Conservation (phyloP, 2,797 vertebrate species). For the Scleropages formosus region DNA sequence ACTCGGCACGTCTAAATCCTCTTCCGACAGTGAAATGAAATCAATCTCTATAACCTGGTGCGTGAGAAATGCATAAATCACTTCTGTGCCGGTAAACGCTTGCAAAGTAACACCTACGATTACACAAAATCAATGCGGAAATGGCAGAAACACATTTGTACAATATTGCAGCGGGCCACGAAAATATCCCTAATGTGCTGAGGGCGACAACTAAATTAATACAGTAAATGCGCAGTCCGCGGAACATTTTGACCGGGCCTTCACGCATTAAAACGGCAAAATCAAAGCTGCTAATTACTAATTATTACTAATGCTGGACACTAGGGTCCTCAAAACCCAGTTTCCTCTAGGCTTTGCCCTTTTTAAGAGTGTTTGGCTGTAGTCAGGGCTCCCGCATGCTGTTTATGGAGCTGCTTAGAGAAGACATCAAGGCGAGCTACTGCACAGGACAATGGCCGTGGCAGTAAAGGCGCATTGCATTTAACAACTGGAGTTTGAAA, state of each 20-base stretch:
- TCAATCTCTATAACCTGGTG: slow-evolving; percentile 94
- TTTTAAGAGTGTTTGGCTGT: background rate
- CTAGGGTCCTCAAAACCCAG: background rate
- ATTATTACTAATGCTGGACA: background rate
- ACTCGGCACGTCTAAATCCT: slow-evolving; percentile 60
- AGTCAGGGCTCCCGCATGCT: background rate
- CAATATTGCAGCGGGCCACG: slow-evolving; percentile 64
- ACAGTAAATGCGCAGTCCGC: background rate
- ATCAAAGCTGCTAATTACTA: background rate
- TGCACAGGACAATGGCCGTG: background rate
- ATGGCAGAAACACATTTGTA: slow-evolving; percentile 80
- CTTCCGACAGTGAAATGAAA: slow-evolving; percentile 71
- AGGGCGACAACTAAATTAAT: background rate
- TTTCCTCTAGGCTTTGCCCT: background rate
- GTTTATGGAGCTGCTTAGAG: background rate
- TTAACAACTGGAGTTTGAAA: background rate
- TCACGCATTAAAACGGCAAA: background rate
- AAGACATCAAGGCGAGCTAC: background rate
- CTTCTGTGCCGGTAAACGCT: slow-evolving; percentile 81
- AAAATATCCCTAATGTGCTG: slow-evolving; percentile 44
- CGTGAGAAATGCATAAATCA: slow-evolving; percentile 86
- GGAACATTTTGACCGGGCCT: too few species aligned
- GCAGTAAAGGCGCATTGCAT: background rate
- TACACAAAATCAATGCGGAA: slow-evolving; percentile 83
- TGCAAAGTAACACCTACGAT: slow-evolving; percentile 80